Conservation (phyloP, 2,113 vertebrate species). For the Oreotragus oreotragus region DNA sequence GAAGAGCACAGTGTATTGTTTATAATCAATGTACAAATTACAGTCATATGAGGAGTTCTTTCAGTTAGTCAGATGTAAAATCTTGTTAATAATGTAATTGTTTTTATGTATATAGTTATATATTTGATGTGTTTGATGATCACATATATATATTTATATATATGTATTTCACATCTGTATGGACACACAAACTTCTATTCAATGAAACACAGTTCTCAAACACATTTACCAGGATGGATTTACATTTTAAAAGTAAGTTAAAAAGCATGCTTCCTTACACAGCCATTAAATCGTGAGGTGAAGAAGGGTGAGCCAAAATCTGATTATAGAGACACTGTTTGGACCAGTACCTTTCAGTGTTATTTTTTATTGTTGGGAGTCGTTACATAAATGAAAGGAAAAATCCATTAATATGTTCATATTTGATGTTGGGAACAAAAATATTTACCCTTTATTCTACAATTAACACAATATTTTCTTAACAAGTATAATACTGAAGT, state of each 20-base stretch:
- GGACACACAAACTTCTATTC: neutral
- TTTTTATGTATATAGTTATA: neutral
- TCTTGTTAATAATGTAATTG: neutral
- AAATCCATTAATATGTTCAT: neutral
- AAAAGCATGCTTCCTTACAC: neutral
- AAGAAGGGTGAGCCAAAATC: neutral
- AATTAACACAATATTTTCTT: constrained; percentile 31
- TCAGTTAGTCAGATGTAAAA: neutral
- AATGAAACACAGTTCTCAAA: neutral
- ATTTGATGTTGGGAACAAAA: constrained; percentile 10
- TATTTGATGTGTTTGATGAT: neutral
- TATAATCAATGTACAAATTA: neutral
- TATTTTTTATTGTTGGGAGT: constrained; percentile 19
- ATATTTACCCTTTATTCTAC: constrained; percentile 37
- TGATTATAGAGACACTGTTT: neutral
- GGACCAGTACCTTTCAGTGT: neutral
- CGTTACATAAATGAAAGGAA: neutral
- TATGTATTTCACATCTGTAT: neutral
- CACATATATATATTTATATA: neutral
- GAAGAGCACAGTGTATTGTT: neutral
- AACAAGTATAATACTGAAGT: constrained; percentile 27
- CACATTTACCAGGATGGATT: neutral
- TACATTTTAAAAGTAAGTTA: constrained; percentile 5
- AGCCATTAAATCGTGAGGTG: neutral
- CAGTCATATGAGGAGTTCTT: neutral